Base-by-base conservation (phyloP, 2,888 invertebrate genomes). In the Trichogramma evanescens region DNA sequence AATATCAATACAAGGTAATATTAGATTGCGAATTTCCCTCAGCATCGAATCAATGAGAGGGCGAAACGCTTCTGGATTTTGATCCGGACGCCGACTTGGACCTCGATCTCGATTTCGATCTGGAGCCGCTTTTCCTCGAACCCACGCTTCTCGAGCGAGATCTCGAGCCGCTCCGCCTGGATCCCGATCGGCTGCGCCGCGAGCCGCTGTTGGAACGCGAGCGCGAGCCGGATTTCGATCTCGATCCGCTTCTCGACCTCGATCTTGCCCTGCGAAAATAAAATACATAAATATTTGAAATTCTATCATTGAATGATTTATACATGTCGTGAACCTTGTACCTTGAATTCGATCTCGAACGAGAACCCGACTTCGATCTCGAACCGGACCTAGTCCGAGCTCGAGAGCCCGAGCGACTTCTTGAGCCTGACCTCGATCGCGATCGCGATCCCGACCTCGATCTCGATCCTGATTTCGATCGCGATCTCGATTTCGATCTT, bases 361-460 rank as follows among this genome's bases (percentile, higher is more conserved):
- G 59, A 1, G 69, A 70, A 9, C 62, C 53, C 6, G 69, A 69
- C 13, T 65, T 9, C 73, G 53, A 56, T 9, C 54, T 42, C 1
- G 58, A 54, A 10, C 53, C 49, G 4, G 58, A 56, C 3, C 56
- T 9, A 6, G 66, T 2, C 70, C 57, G 74, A 4, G 56, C 49
- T 4, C 56, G 48, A 6, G 50, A 50, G n/a, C 50, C 44, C 39
- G 75, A 65, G 51, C 66, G 62, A 9, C 82, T 81, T 3, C 74
- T 63, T 6, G 78, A 79, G 40, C 74, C 70, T 53, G 74, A 72
- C 54, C 67, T 61, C 13, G 72, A 74, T 62, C 72, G 70, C 0
- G 79, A 79, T 65, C 78, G 70, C 0, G 79, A 79, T 65, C 78
- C 72, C 7, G 81, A 82, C 10, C 66, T 64, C 4, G 67, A 67